phyloP scores from a whole-genome alignment of 1,140 invertebrate genomes.

The Drosophila sechellia region DNA sequence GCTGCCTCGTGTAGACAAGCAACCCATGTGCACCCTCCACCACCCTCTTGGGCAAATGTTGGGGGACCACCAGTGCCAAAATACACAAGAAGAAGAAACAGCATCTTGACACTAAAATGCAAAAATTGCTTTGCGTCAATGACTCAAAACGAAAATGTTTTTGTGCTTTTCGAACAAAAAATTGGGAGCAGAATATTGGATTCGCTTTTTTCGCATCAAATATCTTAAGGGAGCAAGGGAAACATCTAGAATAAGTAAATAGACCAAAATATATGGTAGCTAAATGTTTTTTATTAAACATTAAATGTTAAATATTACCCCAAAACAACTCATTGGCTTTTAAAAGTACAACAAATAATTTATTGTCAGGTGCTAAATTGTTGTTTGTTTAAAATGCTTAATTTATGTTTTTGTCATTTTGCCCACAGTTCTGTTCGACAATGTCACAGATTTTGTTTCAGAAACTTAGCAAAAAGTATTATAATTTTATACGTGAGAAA shows the following conservation, averaged over 20 bases:
- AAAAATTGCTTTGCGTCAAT: constrained; percentile 82
- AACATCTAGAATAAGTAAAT: constrained; percentile 27
- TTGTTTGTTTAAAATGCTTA: constrained; percentile 22
- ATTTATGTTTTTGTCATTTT: constrained; percentile 33
- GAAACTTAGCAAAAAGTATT: constrained; percentile 54
- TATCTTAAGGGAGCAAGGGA: constrained; percentile 5
- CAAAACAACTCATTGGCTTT: constrained; percentile 19
- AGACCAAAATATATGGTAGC: constrained; percentile 27
- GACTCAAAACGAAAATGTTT: constrained; percentile 72
- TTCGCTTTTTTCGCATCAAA: background rate
- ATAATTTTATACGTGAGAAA: constrained; percentile 75
- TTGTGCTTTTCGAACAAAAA: constrained; percentile 34
- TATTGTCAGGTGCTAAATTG: constrained; percentile 18
- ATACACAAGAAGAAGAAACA: constrained; percentile 32
- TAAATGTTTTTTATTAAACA: constrained; percentile 29
- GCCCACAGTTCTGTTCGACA: constrained; percentile 61
- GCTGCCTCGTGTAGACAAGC: constrained; percentile 51
- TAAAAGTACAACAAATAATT: constrained; percentile 34
- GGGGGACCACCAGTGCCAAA: constrained; percentile 60
- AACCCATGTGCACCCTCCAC: background rate
- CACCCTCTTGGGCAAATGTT: constrained; percentile 4
- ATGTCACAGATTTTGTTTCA: constrained; percentile 80
- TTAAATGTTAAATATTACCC: constrained; percentile 22
- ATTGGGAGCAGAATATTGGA: constrained; percentile 35
- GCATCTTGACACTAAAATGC: constrained; percentile 81